Conservation (phyloP, 2,888 invertebrate genomes). For the Listrodromus nycthemerus region DNA sequence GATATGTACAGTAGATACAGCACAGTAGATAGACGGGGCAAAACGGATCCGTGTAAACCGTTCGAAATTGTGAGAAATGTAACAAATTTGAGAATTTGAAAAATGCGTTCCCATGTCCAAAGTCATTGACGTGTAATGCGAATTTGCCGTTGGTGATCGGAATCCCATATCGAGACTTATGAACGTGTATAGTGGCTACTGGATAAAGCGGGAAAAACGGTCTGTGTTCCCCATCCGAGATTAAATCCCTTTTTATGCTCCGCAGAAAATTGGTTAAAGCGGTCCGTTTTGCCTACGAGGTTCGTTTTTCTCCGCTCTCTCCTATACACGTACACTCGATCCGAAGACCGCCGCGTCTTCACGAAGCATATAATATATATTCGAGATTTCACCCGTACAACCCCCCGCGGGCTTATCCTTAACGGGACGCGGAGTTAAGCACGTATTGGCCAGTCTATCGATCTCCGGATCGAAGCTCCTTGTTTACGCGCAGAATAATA, state of each 20-base stretch:
- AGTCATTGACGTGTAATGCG: constrained; percentile 31
- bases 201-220: not conserved
- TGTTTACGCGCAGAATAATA: constrained; percentile 47
- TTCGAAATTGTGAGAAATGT: not conserved
- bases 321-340: not conserved
- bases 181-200: not conserved
- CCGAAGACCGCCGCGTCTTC: not conserved
- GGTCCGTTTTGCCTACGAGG: not conserved
- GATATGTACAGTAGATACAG: constrained; percentile 1
- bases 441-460: constrained; percentile 49
- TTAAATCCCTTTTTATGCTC: not conserved
- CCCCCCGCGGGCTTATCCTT: constrained; percentile 40
- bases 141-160: constrained; percentile 45
- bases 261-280: not conserved
- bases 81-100: not conserved
- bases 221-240: not conserved
- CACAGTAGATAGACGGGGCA: not conserved
- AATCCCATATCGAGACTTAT: constrained; percentile 49
- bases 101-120: constrained; percentile 31
- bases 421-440: constrained; percentile 30
- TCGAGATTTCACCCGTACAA: constrained; percentile 24
- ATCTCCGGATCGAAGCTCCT: constrained; percentile 13
- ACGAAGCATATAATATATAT: not conserved
- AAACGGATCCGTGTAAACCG: not conserved
- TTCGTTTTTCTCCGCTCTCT: not conserved